Conservation (phyloP, 64 coral and sea anemone genomes). For the Montipora sp. region DNA sequence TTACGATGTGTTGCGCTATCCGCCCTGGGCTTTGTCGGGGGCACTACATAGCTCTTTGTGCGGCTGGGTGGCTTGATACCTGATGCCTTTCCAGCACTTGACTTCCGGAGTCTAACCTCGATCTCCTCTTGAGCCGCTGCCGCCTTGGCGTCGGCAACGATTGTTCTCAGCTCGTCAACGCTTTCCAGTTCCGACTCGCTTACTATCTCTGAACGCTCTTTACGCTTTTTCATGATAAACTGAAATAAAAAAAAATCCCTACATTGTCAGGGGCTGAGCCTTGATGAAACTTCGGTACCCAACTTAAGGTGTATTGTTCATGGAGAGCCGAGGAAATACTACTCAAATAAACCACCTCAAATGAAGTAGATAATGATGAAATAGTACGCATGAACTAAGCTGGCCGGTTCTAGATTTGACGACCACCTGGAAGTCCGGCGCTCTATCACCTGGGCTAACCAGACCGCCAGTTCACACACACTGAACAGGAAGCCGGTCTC, state of each 20-base stretch:
- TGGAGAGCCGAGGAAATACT: too few relatives aligned
- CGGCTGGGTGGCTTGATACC: not conserved
- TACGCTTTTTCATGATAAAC: slow-evolving; percentile 71
- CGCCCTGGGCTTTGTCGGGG: slow-evolving; percentile 2
- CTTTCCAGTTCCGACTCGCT: not conserved
- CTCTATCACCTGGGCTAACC: too few relatives aligned
- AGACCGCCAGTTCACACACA: too few relatives aligned
- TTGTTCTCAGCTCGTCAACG: slow-evolving; percentile 32
- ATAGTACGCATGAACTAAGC: too few relatives aligned
- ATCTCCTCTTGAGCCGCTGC: slow-evolving; percentile 21
- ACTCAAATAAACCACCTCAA: too few relatives aligned
- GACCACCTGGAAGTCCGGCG: too few relatives aligned
- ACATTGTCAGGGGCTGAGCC: too few relatives aligned
- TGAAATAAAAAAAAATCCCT: not conserved
- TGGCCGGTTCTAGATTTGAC: too few relatives aligned
- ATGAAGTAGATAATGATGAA: too few relatives aligned
- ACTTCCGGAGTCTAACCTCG: not conserved
- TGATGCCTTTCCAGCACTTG: not conserved
- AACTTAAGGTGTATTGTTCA: too few relatives aligned
- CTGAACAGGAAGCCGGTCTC: too few relatives aligned
- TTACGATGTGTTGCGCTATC: not conserved
- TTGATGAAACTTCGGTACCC: too few relatives aligned
- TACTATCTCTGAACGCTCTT: slow-evolving; percentile 24
- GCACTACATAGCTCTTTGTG: slow-evolving; percentile 28
- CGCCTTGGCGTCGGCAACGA: slow-evolving; percentile 50